Percentiles rank a stretch among this genome's conserved stretches.
Evolutionary conservation across 2,113 vertebrate genomes (phyloP).

Genomic region (Gadus chalcogrammus): DNA sequence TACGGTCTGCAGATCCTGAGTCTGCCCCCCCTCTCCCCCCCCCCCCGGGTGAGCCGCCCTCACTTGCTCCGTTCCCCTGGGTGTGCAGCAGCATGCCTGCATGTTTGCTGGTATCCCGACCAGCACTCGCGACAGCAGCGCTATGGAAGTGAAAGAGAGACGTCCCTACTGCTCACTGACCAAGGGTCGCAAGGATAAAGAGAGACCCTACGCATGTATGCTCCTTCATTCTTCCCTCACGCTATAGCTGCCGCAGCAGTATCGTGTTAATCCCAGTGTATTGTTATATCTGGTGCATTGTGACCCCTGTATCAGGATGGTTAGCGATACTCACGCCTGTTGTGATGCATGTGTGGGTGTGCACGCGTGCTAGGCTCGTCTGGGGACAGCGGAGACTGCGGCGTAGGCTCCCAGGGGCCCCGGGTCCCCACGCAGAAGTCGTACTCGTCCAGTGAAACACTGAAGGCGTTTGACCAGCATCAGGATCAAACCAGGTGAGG

Average conservation of each 20-base stretch:
- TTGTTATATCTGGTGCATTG: background rate
- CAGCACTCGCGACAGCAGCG: slow-evolving; percentile 79
- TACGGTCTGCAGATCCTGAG: background rate
- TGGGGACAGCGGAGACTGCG: slow-evolving; percentile 85
- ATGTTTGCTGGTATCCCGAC: slow-evolving; percentile 46
- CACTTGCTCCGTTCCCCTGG: background rate
- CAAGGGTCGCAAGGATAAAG: slow-evolving; percentile 90
- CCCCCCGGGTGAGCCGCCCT: background rate
- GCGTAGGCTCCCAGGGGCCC: slow-evolving; percentile 46
- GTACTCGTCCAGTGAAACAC: slow-evolving; percentile 95
- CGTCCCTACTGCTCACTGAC: slow-evolving; percentile 96
- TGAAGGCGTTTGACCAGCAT: slow-evolving; percentile 97
- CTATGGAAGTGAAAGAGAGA: slow-evolving; percentile 99
- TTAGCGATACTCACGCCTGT: background rate
- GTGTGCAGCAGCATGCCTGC: slow-evolving; percentile 59
- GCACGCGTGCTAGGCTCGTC: slow-evolving; percentile 70
- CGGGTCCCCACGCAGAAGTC: slow-evolving; percentile 96
- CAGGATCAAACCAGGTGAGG: slow-evolving; percentile 80
- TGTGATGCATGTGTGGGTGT: background rate
- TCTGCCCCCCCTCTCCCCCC: background rate
- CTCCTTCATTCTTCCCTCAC: background rate
- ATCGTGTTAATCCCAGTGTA: background rate
- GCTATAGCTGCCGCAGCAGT: background rate
- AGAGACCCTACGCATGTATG: slow-evolving; percentile 80
- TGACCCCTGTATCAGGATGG: background rate